Evolutionary conservation across 2,888 invertebrate genomes (phyloP).

Genomic region (Galerucella pusilla): DNA sequence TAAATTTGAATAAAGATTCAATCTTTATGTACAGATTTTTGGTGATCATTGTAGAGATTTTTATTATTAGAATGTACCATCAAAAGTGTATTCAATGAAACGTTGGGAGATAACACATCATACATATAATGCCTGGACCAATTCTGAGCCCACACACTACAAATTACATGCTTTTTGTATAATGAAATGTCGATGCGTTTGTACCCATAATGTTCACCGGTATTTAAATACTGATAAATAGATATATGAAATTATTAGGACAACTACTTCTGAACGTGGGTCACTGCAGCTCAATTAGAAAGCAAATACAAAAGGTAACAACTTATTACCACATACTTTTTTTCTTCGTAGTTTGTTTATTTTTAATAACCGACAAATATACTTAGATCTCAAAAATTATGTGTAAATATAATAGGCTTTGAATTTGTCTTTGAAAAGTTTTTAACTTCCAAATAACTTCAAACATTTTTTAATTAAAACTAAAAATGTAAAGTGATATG

Average conservation of each 20-base stretch:
- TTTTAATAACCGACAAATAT: not conserved
- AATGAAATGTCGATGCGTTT: conserved; percentile 19
- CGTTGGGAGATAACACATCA: conserved; percentile 31
- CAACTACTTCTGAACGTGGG: not conserved
- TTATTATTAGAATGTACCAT: conserved; percentile 16
- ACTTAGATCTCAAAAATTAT: no score
- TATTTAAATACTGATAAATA: not conserved
- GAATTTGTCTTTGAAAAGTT: no score
- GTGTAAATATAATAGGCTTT: no score
- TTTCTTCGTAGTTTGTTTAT: not conserved
- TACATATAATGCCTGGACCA: conserved; percentile 36
- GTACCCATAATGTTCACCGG: conserved; percentile 11
- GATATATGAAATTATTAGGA: no score
- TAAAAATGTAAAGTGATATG: not conserved
- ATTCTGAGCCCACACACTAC: conserved; percentile 27
- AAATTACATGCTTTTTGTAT: conserved; percentile 26
- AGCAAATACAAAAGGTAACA: not conserved
- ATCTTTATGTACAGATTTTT: conserved; percentile 16
- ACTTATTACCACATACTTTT: not conserved
- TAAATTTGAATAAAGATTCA: not conserved
- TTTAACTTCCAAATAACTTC: no score
- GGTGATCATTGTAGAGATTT: conserved; percentile 12
- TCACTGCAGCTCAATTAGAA: not conserved
- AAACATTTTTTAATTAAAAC: not conserved
- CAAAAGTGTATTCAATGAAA: conserved; percentile 23